Conservation (phyloP, 2,113 vertebrate species). For the Xiphophorus maculatus region DNA sequence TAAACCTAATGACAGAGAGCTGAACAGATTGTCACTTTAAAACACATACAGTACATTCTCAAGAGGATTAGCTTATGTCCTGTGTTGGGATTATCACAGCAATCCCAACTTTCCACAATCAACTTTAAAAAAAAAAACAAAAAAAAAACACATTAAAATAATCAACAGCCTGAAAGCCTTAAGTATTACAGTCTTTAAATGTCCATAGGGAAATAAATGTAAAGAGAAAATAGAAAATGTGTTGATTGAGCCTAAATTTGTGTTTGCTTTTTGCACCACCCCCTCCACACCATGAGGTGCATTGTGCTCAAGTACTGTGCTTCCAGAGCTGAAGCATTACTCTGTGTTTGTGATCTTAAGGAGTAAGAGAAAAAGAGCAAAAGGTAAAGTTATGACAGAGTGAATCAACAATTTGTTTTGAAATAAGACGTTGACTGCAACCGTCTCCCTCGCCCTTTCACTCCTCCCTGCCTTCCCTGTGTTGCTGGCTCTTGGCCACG, state of each 20-base stretch:
- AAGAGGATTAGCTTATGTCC: conserved; percentile 77
- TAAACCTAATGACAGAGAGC: conserved; percentile 67
- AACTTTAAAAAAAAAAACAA: conserved; percentile 4
- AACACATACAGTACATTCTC: conserved; percentile 79
- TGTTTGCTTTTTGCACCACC: conserved; percentile 37
- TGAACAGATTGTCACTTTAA: conserved; percentile 75
- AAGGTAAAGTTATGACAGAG: conserved; percentile 39
- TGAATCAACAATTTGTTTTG: conserved; percentile 37
- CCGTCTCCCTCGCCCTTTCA: conserved; percentile 49
- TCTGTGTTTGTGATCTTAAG: conserved; percentile 53
- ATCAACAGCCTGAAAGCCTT: conserved; percentile 47
- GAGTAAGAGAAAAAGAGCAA: conserved; percentile 42
- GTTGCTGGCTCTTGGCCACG: conserved; percentile 68
- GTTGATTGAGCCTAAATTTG: conserved; percentile 48
- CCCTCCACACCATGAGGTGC: conserved; percentile 26
- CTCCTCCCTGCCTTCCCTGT: conserved; percentile 42
- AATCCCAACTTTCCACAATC: conserved; percentile 73
- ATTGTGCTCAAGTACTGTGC: conserved; percentile 40
- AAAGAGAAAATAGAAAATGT: conserved; percentile 27
- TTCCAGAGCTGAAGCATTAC: conserved; percentile 50
- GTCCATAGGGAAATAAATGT: conserved; percentile 31
- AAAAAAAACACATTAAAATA: conserved; percentile 10
- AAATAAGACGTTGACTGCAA: conserved; percentile 24
- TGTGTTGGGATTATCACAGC: conserved; percentile 62
- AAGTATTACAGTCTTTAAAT: conserved; percentile 51